Evolutionary conservation across 1,140 invertebrate genomes (phyloP).

Genomic region (Bombyx mori): ASM3026992v2 NC_085109.1:7138001-7138500

Average conservation of each 20-base stretch:
- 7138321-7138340: conserved; percentile 51
- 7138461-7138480: background rate
- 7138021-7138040: conserved; percentile 27
- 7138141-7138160: conserved; percentile 67
- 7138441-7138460: conserved; percentile 15
- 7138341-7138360: conserved; percentile 61
- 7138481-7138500: too few species aligned
- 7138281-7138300: conserved; percentile 19
- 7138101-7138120: conserved; percentile 67
- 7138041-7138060: conserved; percentile 33
- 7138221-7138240: conserved; percentile 55
- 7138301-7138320: conserved; percentile 22
- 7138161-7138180: conserved; percentile 69
- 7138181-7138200: conserved; percentile 66
- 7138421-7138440: conserved; percentile 48
- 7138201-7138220: conserved; percentile 69
- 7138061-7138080: conserved; percentile 20
- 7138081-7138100: conserved; percentile 43
- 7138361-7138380: conserved; percentile 66
- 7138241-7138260: conserved; percentile 39
- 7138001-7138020: conserved; percentile 21
- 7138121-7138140: conserved; percentile 67
- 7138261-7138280: conserved; percentile 28
- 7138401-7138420: conserved; percentile 63
- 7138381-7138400: conserved; percentile 68